phyloP scores from a whole-genome alignment of 2,113 vertebrate genomes.

The Entelurus aequoreus region DNA sequence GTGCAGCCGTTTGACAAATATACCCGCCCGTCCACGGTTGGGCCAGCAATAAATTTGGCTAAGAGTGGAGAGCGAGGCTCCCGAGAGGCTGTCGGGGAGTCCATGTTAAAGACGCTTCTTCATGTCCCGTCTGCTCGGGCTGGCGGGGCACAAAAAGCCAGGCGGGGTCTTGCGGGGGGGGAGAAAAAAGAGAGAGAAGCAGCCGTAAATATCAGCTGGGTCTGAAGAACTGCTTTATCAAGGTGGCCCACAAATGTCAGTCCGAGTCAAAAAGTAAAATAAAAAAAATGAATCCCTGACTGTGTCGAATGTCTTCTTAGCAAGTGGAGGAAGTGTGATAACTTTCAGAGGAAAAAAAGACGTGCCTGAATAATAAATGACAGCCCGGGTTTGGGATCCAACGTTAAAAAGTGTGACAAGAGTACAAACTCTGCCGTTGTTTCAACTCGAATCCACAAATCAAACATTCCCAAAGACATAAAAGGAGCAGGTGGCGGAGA shows the following conservation, averaged over 20 bases:
- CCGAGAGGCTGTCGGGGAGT: slow-evolving; percentile 61
- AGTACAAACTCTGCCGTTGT: slow-evolving; percentile 56
- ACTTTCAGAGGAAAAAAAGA: slow-evolving; percentile 51
- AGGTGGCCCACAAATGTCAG: slow-evolving; percentile 71
- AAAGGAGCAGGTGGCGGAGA: slow-evolving; percentile 14
- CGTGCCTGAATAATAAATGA: slow-evolving; percentile 72
- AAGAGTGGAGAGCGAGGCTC: slow-evolving; percentile 74
- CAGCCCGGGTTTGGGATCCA: slow-evolving; percentile 65
- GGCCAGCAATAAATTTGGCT: slow-evolving; percentile 89
- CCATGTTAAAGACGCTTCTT: slow-evolving; percentile 70
- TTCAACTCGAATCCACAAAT: slow-evolving; percentile 65
- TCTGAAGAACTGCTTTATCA: slow-evolving; percentile 70
- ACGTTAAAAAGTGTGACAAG: slow-evolving; percentile 72
- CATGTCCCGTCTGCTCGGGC: slow-evolving; percentile 58
- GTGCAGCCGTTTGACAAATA: slow-evolving; percentile 91
- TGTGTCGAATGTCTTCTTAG: slow-evolving; percentile 42
- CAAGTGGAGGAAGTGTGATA: slow-evolving; percentile 50
- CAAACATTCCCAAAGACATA: slow-evolving; percentile 15
- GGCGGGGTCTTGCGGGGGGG: slow-evolving; percentile 33
- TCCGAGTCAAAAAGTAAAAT: slow-evolving; percentile 57
- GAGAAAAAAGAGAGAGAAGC: slow-evolving; percentile 44
- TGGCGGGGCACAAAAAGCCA: slow-evolving; percentile 67
- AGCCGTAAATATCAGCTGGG: slow-evolving; percentile 49
- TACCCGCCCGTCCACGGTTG: slow-evolving; percentile 75
- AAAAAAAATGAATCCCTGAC: slow-evolving; percentile 55